Percentiles rank a stretch among this genome's conserved stretches.
Evolutionary conservation across 2,113 vertebrate genomes (phyloP).

Genomic region (Oreochromis spilurus): DNA sequence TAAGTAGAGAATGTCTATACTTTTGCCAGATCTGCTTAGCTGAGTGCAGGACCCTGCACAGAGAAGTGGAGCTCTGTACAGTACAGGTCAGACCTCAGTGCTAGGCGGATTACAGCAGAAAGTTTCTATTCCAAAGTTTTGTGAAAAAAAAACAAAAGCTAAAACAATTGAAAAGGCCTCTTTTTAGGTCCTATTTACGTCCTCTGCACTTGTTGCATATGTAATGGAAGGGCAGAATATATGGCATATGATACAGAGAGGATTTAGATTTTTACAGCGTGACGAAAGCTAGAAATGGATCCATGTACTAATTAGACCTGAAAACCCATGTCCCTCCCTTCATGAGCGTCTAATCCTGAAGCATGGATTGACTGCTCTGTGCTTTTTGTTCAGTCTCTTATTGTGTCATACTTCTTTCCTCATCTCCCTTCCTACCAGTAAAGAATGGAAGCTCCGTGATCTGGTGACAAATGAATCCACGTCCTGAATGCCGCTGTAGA

Average conservation of each 20-base stretch:
- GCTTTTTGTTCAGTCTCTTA: not conserved
- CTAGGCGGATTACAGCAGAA: not conserved
- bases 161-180: not conserved
- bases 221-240: not conserved
- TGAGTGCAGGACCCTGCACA: not conserved
- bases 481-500: not conserved
- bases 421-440: not conserved
- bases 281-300: not conserved
- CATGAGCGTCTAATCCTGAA: not conserved
- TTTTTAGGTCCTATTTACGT: fast-evolving
- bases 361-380: not conserved
- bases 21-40: not conserved
- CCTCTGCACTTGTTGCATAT: not conserved
- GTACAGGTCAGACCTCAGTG: not conserved
- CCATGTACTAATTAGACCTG: not conserved
- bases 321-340: not conserved
- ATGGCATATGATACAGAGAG: not conserved
- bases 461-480: not conserved
- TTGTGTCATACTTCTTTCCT: conserved; percentile 18
- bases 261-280: not conserved
- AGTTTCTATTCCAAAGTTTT: not conserved
- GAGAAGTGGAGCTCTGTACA: not conserved
- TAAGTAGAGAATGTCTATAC: not conserved
- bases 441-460: not conserved
- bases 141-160: not conserved